phyloP scores from a whole-genome alignment of 2,888 invertebrate genomes.

The Athalia circularis region DNA sequence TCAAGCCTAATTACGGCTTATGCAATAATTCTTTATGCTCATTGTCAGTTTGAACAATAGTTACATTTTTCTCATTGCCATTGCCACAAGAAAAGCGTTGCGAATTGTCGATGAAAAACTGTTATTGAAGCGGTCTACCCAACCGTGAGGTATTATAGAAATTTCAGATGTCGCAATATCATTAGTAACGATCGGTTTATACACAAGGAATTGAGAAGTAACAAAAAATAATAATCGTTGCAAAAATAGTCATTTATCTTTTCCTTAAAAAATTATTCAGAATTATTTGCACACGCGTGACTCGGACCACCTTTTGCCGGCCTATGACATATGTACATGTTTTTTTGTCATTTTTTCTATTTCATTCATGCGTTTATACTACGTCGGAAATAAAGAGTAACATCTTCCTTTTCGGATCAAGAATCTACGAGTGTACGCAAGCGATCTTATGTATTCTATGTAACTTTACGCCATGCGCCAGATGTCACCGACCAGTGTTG shows the following conservation, averaged over 20 bases:
- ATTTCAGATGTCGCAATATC: not conserved
- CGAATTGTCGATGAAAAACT: not conserved
- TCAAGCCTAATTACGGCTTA: no score
- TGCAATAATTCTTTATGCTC: not conserved
- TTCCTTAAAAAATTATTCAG: no score
- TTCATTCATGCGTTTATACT: no score
- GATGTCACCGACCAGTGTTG: constrained; percentile 7
- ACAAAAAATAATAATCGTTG: not conserved
- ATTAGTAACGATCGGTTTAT: no score
- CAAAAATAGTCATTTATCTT: no score
- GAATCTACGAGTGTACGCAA: no score
- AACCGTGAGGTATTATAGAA: constrained; percentile 4
- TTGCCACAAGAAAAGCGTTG: constrained; percentile 7
- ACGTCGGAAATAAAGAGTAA: not conserved
- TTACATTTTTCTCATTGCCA: not conserved
- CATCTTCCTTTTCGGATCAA: constrained; percentile 13
- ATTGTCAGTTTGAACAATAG: not conserved
- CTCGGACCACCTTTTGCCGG: not conserved
- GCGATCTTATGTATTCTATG: not conserved
- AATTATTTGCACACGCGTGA: no score
- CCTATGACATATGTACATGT: no score
- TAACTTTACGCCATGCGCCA: not conserved
- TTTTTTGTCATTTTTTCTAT: no score
- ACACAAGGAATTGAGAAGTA: not conserved
- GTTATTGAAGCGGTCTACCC: not conserved